phyloP scores from a whole-genome alignment of 2,113 vertebrate species.

The Phaethon lepturus region DNA sequence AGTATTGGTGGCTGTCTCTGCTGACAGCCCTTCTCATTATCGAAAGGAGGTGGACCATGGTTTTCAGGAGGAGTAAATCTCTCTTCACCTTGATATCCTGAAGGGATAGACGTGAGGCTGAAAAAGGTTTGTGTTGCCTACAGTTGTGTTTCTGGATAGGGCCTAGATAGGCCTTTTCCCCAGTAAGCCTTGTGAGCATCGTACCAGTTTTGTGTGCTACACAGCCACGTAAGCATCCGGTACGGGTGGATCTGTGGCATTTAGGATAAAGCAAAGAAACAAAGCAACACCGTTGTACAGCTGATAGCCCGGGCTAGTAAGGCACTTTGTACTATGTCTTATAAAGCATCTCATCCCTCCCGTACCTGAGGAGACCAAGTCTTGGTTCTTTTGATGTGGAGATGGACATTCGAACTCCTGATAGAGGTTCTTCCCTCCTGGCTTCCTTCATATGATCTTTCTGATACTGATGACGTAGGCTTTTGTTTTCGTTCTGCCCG shows the following conservation, averaged over 20 bases:
- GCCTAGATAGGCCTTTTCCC: neutral
- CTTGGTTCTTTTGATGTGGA: neutral
- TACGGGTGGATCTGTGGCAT: neutral
- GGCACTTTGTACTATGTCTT: neutral
- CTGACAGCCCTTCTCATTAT: neutral
- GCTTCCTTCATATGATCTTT: neutral
- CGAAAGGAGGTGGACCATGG: accelerated
- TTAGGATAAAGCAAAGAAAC: neutral
- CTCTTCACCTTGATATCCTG: neutral
- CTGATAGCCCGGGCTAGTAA: neutral
- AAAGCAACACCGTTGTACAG: neutral
- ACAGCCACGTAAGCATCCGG: accelerated
- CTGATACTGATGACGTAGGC: neutral
- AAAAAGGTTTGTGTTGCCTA: neutral
- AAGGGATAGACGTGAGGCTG: neutral
- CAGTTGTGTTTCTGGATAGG: neutral
- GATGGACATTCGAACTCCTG: neutral
- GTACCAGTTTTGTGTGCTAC: neutral
- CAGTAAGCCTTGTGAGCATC: neutral
- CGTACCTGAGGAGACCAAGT: neutral
- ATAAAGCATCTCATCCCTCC: neutral
- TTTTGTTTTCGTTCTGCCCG: neutral
- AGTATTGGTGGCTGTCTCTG: neutral
- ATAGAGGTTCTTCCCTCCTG: neutral
- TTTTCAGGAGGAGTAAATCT: neutral